phyloP scores from a whole-genome alignment of 2,888 invertebrate species.

The Leptogaster cylindrica region DNA sequence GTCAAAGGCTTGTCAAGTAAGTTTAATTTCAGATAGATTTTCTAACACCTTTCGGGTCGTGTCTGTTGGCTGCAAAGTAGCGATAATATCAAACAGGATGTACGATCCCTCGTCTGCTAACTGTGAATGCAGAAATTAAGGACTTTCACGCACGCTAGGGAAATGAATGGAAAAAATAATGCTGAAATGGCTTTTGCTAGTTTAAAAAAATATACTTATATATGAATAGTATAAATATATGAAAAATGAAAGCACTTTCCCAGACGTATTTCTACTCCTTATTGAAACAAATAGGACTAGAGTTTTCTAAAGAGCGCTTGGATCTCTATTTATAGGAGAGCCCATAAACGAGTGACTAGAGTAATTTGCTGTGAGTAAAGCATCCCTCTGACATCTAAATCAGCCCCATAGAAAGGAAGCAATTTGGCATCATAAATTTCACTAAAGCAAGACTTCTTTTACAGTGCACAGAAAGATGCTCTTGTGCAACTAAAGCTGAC shows the following conservation, averaged over 20 bases:
- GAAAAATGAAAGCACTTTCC: too few species aligned
- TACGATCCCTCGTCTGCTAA: too few species aligned
- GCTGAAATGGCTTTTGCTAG: too few species aligned
- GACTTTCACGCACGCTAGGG: too few species aligned
- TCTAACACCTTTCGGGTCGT: not conserved
- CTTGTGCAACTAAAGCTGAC: not conserved
- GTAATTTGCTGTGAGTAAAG: not conserved
- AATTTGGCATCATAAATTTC: constrained; percentile 15
- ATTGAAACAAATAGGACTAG: constrained; percentile 1
- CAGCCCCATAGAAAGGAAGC: not conserved
- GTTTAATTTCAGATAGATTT: not conserved
- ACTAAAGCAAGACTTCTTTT: constrained; percentile 1
- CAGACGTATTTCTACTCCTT: not conserved
- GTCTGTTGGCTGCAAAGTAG: not conserved
- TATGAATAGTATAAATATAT: too few species aligned
- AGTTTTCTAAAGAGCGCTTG: too few species aligned
- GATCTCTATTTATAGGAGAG: not conserved
- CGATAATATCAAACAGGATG: too few species aligned
- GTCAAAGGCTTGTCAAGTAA: not conserved
- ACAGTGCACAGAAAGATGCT: not conserved
- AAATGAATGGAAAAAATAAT: not conserved
- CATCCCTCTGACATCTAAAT: not conserved
- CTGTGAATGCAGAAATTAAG: too few species aligned
- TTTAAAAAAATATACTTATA: too few species aligned
- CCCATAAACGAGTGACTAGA: not conserved